phyloP scores from a whole-genome alignment of 2,113 vertebrate species.

The Porphyrio hochstetteri region DNA sequence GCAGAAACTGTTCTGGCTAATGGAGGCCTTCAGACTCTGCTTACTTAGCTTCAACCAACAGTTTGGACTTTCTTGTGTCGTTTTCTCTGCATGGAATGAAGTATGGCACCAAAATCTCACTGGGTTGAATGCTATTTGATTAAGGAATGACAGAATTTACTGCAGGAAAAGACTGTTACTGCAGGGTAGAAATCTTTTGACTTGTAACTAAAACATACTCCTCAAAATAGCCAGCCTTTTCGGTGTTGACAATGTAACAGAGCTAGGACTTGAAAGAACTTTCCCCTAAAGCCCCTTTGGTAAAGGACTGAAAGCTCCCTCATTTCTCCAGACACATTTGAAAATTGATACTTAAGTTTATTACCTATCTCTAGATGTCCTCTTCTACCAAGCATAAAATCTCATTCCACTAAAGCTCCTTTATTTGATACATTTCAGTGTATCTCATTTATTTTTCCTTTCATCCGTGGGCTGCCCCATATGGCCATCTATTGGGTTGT shows the following conservation, averaged over 20 bases:
- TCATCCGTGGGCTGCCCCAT: background rate
- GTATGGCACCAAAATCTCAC: background rate
- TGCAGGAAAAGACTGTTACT: background rate
- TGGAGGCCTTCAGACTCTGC: background rate
- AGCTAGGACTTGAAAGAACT: background rate
- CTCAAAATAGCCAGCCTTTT: background rate
- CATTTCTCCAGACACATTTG: background rate
- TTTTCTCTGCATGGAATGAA: background rate
- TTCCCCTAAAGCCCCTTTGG: background rate
- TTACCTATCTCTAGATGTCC: rapidly evolving
- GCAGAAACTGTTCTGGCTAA: background rate
- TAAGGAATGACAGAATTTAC: background rate
- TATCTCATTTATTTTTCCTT: background rate
- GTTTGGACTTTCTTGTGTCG: background rate
- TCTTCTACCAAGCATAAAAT: background rate
- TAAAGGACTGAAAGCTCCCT: background rate
- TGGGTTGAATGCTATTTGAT: background rate
- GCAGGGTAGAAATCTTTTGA: background rate
- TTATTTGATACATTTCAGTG: background rate
- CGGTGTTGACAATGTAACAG: background rate
- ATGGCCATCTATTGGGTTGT: background rate
- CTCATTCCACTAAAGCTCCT: background rate
- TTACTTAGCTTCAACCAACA: background rate
- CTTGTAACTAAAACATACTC: background rate
- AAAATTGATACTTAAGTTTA: background rate